A percentile compares a stretch with the other conserved stretches of the same genome.
Evolutionary conservation across 2,797 vertebrate genomes (phyloP).

Genomic region (Malacoraja senta): DNA sequence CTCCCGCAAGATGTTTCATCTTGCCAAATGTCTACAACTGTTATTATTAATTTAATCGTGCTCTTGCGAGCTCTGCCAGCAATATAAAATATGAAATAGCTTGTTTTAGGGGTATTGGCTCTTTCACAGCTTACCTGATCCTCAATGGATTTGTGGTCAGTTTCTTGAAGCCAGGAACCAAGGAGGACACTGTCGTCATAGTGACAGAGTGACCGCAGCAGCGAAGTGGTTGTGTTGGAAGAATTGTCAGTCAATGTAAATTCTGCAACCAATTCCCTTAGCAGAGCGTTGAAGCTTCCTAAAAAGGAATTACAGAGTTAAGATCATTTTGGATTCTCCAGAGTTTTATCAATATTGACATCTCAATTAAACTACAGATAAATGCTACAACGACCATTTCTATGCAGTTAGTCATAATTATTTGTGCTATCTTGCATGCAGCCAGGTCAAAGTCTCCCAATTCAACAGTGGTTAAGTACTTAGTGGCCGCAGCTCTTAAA

Average conservation of each 20-base stretch:
- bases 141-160: constrained; percentile 95
- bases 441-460: neutral
- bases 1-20: neutral
- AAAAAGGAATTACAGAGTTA: constrained; percentile 35
- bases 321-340: neutral
- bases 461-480: neutral
- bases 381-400: neutral
- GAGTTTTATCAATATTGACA: neutral
- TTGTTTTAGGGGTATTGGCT: neutral
- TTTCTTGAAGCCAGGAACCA: constrained; percentile 97
- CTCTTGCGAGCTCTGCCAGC: neutral
- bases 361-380: neutral
- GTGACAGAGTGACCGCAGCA: constrained; percentile 92
- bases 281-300: constrained; percentile 90
- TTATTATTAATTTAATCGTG: neutral
- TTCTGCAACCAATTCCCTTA: constrained; percentile 92
- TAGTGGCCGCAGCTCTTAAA: neutral
- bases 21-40: neutral
- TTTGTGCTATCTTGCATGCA: neutral
- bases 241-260: constrained; percentile 98
- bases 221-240: constrained; percentile 91
- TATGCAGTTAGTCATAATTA: neutral
- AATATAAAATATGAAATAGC: neutral
- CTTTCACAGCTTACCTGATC: constrained; percentile 73
- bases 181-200: constrained; percentile 97